Evolutionary conservation across 2,113 vertebrate species (phyloP).

Genomic region (Leptobrachium leishanense): DNA sequence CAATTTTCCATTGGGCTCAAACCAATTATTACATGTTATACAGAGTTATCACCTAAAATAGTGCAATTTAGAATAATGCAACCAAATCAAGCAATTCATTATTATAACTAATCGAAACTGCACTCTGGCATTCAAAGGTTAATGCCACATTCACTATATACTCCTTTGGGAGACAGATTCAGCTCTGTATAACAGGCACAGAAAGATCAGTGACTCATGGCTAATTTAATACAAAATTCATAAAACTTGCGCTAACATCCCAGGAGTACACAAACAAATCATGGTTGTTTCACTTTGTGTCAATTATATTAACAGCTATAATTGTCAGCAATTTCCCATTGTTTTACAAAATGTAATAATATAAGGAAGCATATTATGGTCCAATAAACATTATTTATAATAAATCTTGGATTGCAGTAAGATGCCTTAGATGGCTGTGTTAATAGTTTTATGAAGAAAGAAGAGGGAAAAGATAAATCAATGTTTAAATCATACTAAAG

Average conservation of each 20-base stretch:
- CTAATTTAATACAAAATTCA: constrained; percentile 40
- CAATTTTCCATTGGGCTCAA: no score
- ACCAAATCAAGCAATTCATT: no score
- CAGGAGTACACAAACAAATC: constrained; percentile 21
- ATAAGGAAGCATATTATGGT: background rate
- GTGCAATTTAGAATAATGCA: no score
- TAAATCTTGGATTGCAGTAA: no score
- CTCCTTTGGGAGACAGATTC: constrained; percentile 6
- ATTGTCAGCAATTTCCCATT: constrained; percentile 37
- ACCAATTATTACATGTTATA: no score
- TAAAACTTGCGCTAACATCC: constrained; percentile 18
- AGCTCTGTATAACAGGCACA: constrained; percentile 1
- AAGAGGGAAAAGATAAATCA: no score
- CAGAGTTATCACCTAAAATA: no score
- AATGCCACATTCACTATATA: background rate
- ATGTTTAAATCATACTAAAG: no score
- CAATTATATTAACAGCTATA: constrained; percentile 30
- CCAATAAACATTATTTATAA: background rate
- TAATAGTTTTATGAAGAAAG: no score
- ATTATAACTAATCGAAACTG: no score
- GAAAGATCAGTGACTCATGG: constrained; percentile 39
- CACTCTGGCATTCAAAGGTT: background rate
- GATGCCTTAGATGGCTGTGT: no score
- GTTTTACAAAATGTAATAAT: constrained; percentile 4
- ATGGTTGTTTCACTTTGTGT: constrained; percentile 15